Evolutionary conservation across 2,797 vertebrate genomes (phyloP).

Genomic region (Euphonia xanthogaster): DNA sequence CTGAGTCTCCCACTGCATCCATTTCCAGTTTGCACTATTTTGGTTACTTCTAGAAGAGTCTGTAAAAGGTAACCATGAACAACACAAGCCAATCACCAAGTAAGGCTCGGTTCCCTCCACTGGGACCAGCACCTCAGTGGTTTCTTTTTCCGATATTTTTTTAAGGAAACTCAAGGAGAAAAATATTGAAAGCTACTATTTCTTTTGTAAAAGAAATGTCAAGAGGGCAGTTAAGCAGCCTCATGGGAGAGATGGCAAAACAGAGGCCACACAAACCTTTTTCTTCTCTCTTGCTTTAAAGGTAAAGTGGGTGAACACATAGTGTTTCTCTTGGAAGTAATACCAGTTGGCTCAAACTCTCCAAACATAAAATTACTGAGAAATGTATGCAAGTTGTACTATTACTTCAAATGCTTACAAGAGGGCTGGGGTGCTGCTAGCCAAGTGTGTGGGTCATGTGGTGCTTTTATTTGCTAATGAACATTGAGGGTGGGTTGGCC

Average conservation of each 20-base stretch:
- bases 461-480: constrained; percentile 50
- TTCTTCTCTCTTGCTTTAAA: neutral
- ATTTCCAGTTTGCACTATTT: neutral
- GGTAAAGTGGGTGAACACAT: neutral
- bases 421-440: constrained; percentile 4
- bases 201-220: neutral
- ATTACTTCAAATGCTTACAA: constrained; percentile 32
- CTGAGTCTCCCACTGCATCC: neutral
- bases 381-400: constrained; percentile 16
- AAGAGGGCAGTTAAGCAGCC: neutral
- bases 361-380: constrained; percentile 25
- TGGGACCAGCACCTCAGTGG: neutral
- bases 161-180: neutral
- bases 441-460: constrained; percentile 21
- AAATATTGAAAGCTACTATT: neutral
- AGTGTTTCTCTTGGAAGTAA: constrained; percentile 42
- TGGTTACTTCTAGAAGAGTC: neutral
- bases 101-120: neutral
- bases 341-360: constrained; percentile 7
- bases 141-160: neutral
- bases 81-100: neutral
- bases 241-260: neutral
- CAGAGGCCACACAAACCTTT: neutral
- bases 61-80: neutral
- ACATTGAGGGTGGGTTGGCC: constrained; percentile 23